Evolutionary conservation across 1,140 invertebrate species (phyloP).

Genomic region (Lanistes nyassanus): DNA sequence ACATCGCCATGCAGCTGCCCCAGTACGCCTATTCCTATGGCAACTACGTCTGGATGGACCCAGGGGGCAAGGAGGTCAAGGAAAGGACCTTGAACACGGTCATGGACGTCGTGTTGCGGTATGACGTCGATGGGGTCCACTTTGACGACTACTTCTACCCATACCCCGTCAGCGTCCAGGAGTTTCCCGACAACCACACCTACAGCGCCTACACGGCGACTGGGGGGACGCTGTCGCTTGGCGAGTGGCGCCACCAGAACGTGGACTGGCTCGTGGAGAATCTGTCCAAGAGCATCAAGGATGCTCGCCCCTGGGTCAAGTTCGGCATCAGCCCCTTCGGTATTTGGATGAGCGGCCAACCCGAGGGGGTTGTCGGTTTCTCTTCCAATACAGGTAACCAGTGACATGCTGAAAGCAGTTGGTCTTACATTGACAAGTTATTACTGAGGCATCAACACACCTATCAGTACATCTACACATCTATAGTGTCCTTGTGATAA

Average conservation of each 20-base stretch:
- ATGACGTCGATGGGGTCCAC: constrained; percentile 62
- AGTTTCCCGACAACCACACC: constrained; percentile 47
- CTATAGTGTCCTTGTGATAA: too few relatives aligned
- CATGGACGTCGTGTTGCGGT: constrained; percentile 54
- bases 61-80: constrained; percentile 49
- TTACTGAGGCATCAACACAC: too few relatives aligned
- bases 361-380: constrained; percentile 50
- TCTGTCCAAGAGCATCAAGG: constrained; percentile 44
- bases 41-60: constrained; percentile 60
- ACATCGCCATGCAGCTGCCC: constrained; percentile 53
- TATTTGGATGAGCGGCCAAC: constrained; percentile 57
- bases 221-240: constrained; percentile 48
- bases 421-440: too few relatives aligned
- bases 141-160: constrained; percentile 66
- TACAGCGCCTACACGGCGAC: constrained; percentile 45
- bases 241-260: constrained; percentile 59
- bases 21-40: constrained; percentile 53
- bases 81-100: constrained; percentile 38
- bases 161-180: constrained; percentile 49
- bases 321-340: constrained; percentile 63
- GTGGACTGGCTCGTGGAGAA: constrained; percentile 51
- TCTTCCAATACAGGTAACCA: constrained; percentile 41
- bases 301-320: constrained; percentile 47
- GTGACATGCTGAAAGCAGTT: too few relatives aligned
- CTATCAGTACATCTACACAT: too few relatives aligned